phyloP scores from a whole-genome alignment of 1,140 invertebrate genomes.

The Procambarus virginalis region DNA sequence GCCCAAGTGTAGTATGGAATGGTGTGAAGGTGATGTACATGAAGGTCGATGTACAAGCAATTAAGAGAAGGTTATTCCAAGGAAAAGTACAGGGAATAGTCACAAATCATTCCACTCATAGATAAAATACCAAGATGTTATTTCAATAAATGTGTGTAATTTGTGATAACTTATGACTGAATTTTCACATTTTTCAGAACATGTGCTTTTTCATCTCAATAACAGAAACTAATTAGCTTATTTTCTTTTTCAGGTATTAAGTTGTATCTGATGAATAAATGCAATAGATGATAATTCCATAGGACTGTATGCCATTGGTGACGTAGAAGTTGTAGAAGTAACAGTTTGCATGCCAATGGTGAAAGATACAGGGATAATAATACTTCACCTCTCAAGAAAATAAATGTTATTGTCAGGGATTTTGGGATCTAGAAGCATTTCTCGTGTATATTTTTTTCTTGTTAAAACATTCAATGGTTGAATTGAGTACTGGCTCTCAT shows the following conservation, averaged over 20 bases:
- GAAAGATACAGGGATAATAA: background rate
- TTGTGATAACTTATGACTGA: no score
- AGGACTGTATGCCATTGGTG: constrained; percentile 5
- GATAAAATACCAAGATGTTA: no score
- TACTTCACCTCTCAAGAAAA: background rate
- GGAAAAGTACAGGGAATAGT: no score
- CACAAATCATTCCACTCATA: no score
- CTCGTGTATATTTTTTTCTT: constrained; percentile 6
- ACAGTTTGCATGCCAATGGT: background rate
- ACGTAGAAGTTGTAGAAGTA: background rate
- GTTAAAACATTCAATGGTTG: background rate
- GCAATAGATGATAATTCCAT: background rate
- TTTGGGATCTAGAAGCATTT: constrained; percentile 1
- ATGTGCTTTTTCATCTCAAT: no score
- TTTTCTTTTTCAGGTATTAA: background rate
- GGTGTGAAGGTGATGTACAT: no score
- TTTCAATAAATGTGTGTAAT: no score
- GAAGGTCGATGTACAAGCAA: no score
- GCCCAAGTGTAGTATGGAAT: no score
- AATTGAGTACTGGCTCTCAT: constrained; percentile 1
- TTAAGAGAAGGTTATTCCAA: no score
- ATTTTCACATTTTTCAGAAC: no score
- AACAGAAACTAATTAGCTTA: no score
- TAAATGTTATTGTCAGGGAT: constrained; percentile 12
- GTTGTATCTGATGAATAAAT: background rate